Evolutionary conservation across 2,797 vertebrate genomes (phyloP), one percentile per base, ranked within the genome.

Genomic region (Tragopan temminckii): DNA sequence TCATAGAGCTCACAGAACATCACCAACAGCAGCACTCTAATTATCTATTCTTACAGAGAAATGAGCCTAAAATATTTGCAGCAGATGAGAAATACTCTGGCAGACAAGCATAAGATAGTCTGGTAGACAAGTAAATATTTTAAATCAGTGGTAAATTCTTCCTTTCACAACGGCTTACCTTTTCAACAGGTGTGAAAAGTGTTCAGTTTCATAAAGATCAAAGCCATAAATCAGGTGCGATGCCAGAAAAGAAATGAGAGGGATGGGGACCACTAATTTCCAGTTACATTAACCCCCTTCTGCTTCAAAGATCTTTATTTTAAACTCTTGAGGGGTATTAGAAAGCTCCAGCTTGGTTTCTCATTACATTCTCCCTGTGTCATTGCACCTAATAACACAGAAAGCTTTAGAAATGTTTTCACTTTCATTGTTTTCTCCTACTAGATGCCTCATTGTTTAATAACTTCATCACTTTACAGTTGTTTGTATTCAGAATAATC

Each of bases 281-380:
- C 53, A 94, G 64, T 82, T 88, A 80, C 42, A 88, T 94, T 90
- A 92, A 92, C 68, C 80, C 78, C 83, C 93, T 95, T 96, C 85
- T 89, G 79, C 80, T 96, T 95, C 85, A 93, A 72, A 52, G 78
- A 93, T 88, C 88, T 93, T 94, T 91, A 94, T 80, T 95, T 94
- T 88, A 94, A 96, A 92, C 80, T 84, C 81, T 80, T 90, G 87
- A 90, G 71, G 86, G 85, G 5, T 81, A 95, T 94, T 88, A 94
- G 89, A 95, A 96, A 82, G 80, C 90, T 93, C 93, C 93, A 94
- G 93, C 89, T 78, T 91, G 42, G 67, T 80, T 96, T 95, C 80
- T 88, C 57, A 95, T 96, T 95, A 96, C 42, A 74, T 89, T 95
- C 92, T 95, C 94, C 70, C 84, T 91, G 84, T 95, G 96, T 78